Base-by-base conservation (phyloP, 2,113 vertebrate species). In the Willisornis vidua region DNA sequence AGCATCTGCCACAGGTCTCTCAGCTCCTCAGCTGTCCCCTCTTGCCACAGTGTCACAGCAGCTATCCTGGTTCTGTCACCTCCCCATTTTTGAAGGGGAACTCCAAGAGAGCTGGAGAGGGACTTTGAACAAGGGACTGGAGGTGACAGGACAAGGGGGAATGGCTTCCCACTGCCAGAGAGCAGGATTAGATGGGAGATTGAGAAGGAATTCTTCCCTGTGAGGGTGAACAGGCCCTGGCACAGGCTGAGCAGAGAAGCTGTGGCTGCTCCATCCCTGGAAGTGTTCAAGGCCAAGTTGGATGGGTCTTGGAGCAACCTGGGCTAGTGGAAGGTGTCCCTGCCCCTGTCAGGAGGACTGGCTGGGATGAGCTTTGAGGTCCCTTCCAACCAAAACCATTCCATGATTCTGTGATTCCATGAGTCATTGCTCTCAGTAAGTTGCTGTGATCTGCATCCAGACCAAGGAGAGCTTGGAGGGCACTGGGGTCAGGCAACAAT, bases 311-410 rank as follows among this genome's bases (percentile, higher is more conserved):
- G 68, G 77, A 61, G 24, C 61, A 74, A 1, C 16, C 46, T 31
- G 62, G 46, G 28, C 4, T 0, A 3, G 46, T n/a, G 54, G 62
- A 0, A 82, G 13, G 24, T 54, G 39, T 35, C 62, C 54, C 61
- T 67, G 46, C 1, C 43, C 22, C 9, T 10, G 46, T 23, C 39
- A 39, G 11, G 10, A 7, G 15, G 7, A 52, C 5, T 48, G 24
- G 0, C 39, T 1, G 1, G 37, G 62, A 41, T 68, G 14, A 1
- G 0, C 4, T 54, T 54, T 54, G 11, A 46, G 15, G 39, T 61
- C n/a, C 19, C n/a, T 61, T 46, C 29, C 39, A 3, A 54, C 8
- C 9, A 13, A 54, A 3, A n/a, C 4, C 24, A 26, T 17, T 19
- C 48, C 41, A 45, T 7, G 6, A 55, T 41, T 76, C 54, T 18